phyloP scores from a whole-genome alignment of 2,113 vertebrate species.

The Castor canadensis region DNA sequence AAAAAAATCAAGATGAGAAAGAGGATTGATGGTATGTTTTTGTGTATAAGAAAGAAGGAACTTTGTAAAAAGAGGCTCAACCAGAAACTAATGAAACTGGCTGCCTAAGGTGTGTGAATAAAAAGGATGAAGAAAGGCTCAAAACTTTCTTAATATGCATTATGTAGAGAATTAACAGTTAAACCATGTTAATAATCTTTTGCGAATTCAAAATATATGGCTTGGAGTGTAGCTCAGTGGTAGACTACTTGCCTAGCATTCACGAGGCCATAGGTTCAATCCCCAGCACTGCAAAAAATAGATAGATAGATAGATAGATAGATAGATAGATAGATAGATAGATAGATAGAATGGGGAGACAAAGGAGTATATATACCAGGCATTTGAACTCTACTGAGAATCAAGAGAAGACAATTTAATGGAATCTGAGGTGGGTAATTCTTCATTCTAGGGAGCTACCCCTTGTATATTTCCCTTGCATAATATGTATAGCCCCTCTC shows the following conservation, averaged over 20 bases:
- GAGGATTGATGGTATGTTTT: neutral
- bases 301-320: neutral
- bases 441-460: neutral
- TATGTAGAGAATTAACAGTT: neutral
- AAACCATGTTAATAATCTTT: neutral
- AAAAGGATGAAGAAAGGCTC: neutral
- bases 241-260: neutral
- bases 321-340: neutral
- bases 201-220: neutral
- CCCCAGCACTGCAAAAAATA: neutral
- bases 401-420: neutral
- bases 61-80: neutral
- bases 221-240: neutral
- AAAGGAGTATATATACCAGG: neutral
- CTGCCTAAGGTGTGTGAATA: no score
- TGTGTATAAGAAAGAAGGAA: neutral
- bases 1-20: neutral
- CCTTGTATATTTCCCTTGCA: neutral
- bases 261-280: neutral
- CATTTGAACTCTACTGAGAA: neutral
- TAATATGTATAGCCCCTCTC: neutral
- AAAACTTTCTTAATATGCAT: neutral
- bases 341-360: neutral
- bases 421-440: neutral
- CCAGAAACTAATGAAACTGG: neutral